Evolutionary conservation across 2,888 invertebrate species (phyloP).

Genomic region (Amphiduros pacificus): DNA sequence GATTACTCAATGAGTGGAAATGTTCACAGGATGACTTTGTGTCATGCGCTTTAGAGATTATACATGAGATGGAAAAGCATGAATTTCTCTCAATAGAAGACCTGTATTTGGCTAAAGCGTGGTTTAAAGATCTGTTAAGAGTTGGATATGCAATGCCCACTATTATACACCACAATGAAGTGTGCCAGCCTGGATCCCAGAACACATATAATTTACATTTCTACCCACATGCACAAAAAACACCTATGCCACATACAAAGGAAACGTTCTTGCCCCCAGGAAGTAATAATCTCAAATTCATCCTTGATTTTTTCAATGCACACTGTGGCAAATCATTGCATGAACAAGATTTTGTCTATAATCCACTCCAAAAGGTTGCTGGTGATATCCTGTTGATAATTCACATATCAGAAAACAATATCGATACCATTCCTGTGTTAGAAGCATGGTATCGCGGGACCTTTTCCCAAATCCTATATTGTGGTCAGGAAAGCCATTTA

Average conservation of each 20-base stretch:
- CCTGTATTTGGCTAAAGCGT: conserved; percentile 1
- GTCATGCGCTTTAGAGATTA: conserved; percentile 11
- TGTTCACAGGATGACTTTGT: conserved; percentile 20
- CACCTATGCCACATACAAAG: neutral
- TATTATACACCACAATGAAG: neutral
- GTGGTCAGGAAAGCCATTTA: neutral
- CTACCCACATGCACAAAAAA: conserved; percentile 5
- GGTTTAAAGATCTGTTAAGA: neutral
- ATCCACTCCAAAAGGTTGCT: neutral
- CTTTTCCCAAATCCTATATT: conserved; percentile 5
- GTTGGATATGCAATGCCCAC: neutral
- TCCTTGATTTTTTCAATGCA: too few relatives aligned
- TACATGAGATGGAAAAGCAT: conserved; percentile 8
- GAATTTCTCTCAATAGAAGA: neutral
- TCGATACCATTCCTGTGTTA: neutral
- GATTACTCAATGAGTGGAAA: conserved; percentile 22
- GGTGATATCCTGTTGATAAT: conserved; percentile 1
- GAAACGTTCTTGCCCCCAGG: neutral
- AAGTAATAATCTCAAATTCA: neutral
- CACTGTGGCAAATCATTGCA: neutral
- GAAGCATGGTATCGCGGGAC: neutral
- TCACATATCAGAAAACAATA: neutral
- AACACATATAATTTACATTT: conserved; percentile 4
- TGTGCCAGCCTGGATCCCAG: neutral
- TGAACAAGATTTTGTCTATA: neutral